Conservation (phyloP, 2,888 invertebrate species). For the Drosophila yooni region DNA sequence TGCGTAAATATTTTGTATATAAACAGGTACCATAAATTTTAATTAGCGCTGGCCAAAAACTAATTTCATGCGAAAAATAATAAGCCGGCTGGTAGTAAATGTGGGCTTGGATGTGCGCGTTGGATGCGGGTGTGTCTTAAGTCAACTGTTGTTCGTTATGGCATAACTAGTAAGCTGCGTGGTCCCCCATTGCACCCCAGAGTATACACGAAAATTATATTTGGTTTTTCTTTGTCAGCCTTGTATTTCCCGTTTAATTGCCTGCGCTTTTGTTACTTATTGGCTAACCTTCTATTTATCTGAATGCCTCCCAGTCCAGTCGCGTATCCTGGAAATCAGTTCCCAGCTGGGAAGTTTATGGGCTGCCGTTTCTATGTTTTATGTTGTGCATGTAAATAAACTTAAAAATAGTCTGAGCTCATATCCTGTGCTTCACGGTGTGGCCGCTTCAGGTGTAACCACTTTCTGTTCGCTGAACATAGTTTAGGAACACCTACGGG, state of each 20-base stretch:
- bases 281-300: conserved; percentile 45
- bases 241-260: conserved; percentile 61
- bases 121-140: conserved; percentile 59
- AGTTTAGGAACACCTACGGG: conserved; percentile 1
- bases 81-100: conserved; percentile 38
- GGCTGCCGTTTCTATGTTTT: conserved; percentile 23
- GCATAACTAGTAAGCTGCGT: conserved; percentile 58
- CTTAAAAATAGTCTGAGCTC: not conserved
- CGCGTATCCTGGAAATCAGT: conserved; percentile 50
- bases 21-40: conserved; percentile 82
- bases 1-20: conserved; percentile 62
- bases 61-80: conserved; percentile 74
- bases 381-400: conserved; percentile 41
- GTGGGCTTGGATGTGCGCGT: conserved; percentile 27
- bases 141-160: conserved; percentile 38
- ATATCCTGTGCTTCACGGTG: not conserved
- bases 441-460: not conserved
- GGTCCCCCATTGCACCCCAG: conserved; percentile 42
- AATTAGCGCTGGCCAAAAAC: conserved; percentile 76
- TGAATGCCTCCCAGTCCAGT: conserved; percentile 31
- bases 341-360: conserved; percentile 2
- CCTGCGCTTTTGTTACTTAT: conserved; percentile 48
- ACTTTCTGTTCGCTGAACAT: not conserved
- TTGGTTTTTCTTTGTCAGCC: conserved; percentile 26
- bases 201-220: conserved; percentile 46